Evolutionary conservation across 2,888 invertebrate genomes (phyloP).

Genomic region (Cosmia pyralina): DNA sequence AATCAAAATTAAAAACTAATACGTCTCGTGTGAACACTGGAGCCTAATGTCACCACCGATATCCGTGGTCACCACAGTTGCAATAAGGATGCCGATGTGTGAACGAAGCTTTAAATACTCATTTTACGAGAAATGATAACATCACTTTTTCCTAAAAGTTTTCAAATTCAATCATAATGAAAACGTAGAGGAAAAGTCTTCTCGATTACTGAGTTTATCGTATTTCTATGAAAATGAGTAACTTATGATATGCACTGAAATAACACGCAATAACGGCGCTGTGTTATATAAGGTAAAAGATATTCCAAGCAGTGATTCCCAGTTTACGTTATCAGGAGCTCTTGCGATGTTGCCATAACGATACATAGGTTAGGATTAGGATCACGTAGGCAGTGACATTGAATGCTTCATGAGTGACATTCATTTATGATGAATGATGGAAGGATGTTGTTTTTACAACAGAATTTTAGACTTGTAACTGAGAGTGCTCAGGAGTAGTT

Average conservation of each 20-base stretch:
- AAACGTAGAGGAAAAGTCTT: conserved; percentile 5
- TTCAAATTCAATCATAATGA: conserved; percentile 9
- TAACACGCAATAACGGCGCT: not conserved
- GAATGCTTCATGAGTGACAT: too few species aligned
- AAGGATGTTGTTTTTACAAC: too few species aligned
- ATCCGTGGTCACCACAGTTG: too few species aligned
- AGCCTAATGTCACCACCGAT: too few species aligned
- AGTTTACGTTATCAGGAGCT: not conserved
- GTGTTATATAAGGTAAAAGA: not conserved
- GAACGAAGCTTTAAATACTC: too few species aligned
- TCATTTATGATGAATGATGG: too few species aligned
- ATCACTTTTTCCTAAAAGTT: too few species aligned
- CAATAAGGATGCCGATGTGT: too few species aligned
- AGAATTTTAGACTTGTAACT: not conserved
- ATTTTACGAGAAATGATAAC: too few species aligned
- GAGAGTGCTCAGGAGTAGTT: not conserved
- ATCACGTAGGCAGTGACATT: not conserved
- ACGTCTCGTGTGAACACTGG: too few species aligned
- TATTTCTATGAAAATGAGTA: conserved; percentile 9
- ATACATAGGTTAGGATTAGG: not conserved
- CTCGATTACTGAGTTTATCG: not conserved
- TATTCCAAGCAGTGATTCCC: not conserved
- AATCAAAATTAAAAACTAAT: too few species aligned
- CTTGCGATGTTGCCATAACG: too few species aligned
- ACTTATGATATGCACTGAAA: not conserved